Conservation (phyloP, 2,888 invertebrate species). For the Aphodius sticticus region DNA sequence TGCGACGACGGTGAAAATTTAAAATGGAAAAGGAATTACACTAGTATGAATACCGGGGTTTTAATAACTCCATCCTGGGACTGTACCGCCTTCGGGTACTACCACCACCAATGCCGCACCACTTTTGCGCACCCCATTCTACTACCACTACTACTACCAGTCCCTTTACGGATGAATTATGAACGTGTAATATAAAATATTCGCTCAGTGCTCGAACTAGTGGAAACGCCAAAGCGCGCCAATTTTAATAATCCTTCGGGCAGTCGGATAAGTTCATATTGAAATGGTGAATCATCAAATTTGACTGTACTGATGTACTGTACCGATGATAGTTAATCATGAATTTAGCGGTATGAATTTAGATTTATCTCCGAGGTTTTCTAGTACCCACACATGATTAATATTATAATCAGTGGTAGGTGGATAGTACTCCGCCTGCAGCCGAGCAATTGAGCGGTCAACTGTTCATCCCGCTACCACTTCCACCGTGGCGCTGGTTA, state of each 20-base stretch:
- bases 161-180: conserved; percentile 33
- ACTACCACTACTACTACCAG: conserved; percentile 17
- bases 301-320: neutral
- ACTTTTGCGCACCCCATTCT: conserved; percentile 8
- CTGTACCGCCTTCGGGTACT: conserved; percentile 15
- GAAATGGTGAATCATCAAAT: neutral
- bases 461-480: no score
- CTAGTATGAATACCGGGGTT: conserved; percentile 38
- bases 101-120: conserved; percentile 1
- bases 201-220: neutral
- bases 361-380: no score
- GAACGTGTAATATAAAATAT: conserved; percentile 31
- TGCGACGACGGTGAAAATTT: conserved; percentile 32
- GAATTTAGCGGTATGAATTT: no score
- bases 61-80: conserved; percentile 33
- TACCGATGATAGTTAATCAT: no score
- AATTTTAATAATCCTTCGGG: neutral
- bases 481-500: no score
- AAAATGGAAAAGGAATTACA: conserved; percentile 43
- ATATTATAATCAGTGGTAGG: no score
- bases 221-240: neutral
- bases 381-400: no score
- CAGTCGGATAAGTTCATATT: neutral
- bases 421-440: no score
- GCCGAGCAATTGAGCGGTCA: no score